These are phyloP conservation scores for Onychomys torridus DNA, from an alignment of 2,797 vertebrate species.

Conservation along the genomic window DNA sequence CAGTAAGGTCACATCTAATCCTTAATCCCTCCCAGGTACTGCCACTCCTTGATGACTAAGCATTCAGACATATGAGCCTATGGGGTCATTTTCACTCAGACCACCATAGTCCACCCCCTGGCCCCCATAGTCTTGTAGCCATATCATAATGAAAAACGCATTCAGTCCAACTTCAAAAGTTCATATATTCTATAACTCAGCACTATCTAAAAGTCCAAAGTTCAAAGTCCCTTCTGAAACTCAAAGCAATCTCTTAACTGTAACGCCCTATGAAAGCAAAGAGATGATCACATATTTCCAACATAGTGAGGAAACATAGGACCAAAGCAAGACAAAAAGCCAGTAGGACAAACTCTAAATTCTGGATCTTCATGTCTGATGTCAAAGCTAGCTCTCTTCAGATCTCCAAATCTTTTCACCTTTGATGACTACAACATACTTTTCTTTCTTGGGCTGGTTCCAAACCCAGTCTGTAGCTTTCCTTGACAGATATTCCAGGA, in stretches of 20 bases:
- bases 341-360: background rate
- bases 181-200: background rate
- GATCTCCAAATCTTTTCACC: background rate
- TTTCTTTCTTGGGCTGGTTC: background rate
- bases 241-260: background rate
- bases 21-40: background rate
- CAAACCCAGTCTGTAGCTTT: background rate
- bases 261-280: background rate
- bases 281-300: background rate
- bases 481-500: background rate
- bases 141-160: background rate
- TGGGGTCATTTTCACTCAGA: no score
- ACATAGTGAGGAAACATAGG: background rate
- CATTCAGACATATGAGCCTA: background rate
- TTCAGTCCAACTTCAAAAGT: background rate
- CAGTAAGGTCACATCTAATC: background rate
- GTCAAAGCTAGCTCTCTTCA: background rate
- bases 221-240: background rate
- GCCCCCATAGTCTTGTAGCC: background rate
- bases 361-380: background rate
- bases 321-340: background rate
- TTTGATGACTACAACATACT: background rate
- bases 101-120: no score
- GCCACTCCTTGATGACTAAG: background rate
- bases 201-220: background rate